A percentile compares a stretch with the other conserved stretches of the same genome.
These are phyloP conservation scores for Bombus ignitus DNA, from an alignment of 1,140 invertebrate genomes.

Conservation along the genomic window DNA sequence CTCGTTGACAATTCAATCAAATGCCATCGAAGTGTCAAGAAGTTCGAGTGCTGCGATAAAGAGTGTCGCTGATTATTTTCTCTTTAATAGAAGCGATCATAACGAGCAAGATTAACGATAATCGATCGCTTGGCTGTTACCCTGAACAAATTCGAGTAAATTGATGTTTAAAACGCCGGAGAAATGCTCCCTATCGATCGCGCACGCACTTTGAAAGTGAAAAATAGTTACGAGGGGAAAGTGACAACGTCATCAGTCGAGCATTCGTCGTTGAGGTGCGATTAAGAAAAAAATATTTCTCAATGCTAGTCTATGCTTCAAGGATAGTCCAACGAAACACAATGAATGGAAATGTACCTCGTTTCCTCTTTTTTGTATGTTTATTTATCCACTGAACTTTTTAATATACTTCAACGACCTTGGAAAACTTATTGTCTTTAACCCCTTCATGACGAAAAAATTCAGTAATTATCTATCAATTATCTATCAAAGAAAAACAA, in stretches of 20 bases:
- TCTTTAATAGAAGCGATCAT: background rate
- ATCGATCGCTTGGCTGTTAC: background rate
- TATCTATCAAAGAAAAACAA: too few species aligned
- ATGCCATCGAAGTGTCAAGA: background rate
- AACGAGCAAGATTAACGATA: background rate
- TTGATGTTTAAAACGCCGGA: background rate
- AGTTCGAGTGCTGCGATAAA: background rate
- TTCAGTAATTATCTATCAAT: background rate
- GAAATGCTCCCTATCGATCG: constrained; percentile 19
- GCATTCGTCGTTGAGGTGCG: constrained; percentile 20
- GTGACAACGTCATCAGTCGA: constrained; percentile 57
- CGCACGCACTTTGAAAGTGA: constrained; percentile 29
- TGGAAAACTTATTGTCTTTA: background rate
- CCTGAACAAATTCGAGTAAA: background rate
- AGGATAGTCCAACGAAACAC: background rate
- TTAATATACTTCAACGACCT: background rate
- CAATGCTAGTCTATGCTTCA: background rate
- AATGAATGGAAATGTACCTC: background rate
- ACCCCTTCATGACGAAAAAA: background rate
- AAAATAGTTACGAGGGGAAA: constrained; percentile 62
- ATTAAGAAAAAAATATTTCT: constrained; percentile 21
- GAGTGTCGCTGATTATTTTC: background rate
- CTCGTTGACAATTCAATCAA: background rate
- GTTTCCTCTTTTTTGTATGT: background rate
- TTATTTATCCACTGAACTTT: background rate